These are phyloP conservation scores for Mellivora capensis DNA, from an alignment of 2,113 vertebrate genomes.

Conservation along the genomic window DNA sequence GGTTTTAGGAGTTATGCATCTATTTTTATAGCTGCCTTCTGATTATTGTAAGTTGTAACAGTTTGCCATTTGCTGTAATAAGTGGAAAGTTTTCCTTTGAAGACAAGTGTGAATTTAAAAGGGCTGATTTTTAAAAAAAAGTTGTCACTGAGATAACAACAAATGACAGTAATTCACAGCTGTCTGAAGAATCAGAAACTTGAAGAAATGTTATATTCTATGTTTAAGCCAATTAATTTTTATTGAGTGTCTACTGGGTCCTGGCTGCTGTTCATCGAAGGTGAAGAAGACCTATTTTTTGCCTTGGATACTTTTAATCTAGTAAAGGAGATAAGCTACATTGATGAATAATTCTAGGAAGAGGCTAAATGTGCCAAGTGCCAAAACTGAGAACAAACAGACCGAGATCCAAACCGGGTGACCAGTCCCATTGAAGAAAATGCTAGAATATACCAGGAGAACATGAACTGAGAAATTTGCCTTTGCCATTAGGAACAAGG, in stretches of 20 bases:
- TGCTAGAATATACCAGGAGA: not conserved
- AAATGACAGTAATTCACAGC: constrained; percentile 29
- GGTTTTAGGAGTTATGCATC: not conserved
- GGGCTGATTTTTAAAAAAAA: constrained; percentile 16
- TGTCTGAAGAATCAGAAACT: not conserved
- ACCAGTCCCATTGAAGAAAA: not conserved
- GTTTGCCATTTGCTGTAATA: constrained; percentile 22
- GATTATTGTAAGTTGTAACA: not conserved
- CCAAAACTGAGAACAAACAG: not conserved
- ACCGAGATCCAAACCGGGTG: not conserved
- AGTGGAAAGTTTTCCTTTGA: not conserved
- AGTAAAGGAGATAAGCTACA: not conserved
- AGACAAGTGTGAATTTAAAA: constrained; percentile 6
- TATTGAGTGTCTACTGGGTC: not conserved
- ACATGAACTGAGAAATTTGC: not conserved
- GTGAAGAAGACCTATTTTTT: not conserved
- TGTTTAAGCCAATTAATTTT: not conserved
- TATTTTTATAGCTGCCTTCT: not conserved
- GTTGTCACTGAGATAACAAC: not conserved
- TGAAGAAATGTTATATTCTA: not conserved
- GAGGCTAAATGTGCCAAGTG: constrained; percentile 7
- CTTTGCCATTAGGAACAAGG: constrained; percentile 14
- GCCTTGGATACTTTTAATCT: not conserved
- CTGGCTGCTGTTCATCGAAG: not conserved
- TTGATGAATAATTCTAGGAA: not conserved